Evolutionary conservation across 2,113 vertebrate genomes (phyloP).

Genomic region (Sprattus sprattus): DNA sequence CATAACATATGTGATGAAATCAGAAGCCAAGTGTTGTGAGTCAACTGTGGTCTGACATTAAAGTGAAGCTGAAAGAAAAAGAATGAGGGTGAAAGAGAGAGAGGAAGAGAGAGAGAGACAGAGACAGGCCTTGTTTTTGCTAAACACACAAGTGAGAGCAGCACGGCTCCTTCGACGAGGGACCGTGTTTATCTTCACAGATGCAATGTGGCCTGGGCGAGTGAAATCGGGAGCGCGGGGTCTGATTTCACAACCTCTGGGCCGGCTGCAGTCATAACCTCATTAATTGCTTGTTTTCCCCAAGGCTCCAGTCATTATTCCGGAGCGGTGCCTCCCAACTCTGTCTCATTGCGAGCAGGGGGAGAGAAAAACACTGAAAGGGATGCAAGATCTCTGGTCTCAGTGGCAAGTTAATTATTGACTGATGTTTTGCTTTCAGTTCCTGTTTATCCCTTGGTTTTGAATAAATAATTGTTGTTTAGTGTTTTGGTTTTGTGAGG

Average conservation of each 20-base stretch:
- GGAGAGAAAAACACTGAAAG: neutral
- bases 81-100: neutral
- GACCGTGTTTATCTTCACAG: constrained; percentile 22
- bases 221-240: constrained; percentile 14
- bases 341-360: neutral
- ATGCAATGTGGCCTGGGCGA: constrained; percentile 24
- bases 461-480: constrained; percentile 20
- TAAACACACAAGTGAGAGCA: constrained; percentile 11
- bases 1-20: constrained; percentile 57
- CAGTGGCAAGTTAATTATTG: constrained; percentile 21
- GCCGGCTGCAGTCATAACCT: constrained; percentile 15
- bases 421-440: constrained; percentile 7
- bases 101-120: neutral
- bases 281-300: constrained; percentile 24
- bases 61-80: neutral
- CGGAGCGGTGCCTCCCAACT: neutral
- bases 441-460: constrained; percentile 15
- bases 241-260: constrained; percentile 27
- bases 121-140: neutral
- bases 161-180: neutral
- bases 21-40: constrained; percentile 47
- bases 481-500: constrained; percentile 16
- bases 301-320: constrained; percentile 7
- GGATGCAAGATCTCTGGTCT: constrained; percentile 15
- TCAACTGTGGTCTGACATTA: constrained; percentile 47